Conservation (phyloP, 2,888 invertebrate genomes). For the Sabellastarte sp. region DNA sequence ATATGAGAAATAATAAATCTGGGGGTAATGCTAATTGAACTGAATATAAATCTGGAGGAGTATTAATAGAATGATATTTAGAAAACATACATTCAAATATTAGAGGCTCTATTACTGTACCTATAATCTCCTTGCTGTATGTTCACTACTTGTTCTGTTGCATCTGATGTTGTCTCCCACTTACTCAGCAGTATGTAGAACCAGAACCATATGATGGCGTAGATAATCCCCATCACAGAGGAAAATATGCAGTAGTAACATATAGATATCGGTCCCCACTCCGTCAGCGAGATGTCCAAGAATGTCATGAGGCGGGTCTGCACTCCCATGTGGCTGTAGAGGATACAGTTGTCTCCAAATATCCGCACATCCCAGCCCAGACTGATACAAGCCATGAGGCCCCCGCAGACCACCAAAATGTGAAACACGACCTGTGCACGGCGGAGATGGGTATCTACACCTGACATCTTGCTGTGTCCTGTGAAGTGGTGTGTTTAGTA, state of each 20-base stretch:
- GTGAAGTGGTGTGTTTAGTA: too few relatives aligned
- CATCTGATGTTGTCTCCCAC: too few relatives aligned
- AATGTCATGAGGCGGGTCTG: not conserved
- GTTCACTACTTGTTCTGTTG: too few relatives aligned
- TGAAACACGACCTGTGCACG: not conserved
- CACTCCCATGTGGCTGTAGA: not conserved
- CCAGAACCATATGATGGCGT: conserved; percentile 16
- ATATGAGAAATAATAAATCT: too few relatives aligned
- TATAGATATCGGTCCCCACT: not conserved
- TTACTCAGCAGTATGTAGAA: conserved; percentile 13
- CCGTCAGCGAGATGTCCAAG: not conserved
- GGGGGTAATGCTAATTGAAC: too few relatives aligned
- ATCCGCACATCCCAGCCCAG: not conserved
- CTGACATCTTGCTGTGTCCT: not conserved
- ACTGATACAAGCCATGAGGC: not conserved
- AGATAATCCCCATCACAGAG: not conserved
- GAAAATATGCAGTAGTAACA: conserved; percentile 9
- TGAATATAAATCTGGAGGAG: too few relatives aligned
- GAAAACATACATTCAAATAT: too few relatives aligned
- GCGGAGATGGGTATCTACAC: not conserved
- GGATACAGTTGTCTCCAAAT: not conserved
- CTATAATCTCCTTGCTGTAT: too few relatives aligned
- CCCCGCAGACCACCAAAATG: not conserved
- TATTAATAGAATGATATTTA: too few relatives aligned
- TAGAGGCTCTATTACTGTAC: too few relatives aligned